Base-by-base conservation (phyloP, 2,888 invertebrate species). In the Sepioteuthis lessoniana region DNA sequence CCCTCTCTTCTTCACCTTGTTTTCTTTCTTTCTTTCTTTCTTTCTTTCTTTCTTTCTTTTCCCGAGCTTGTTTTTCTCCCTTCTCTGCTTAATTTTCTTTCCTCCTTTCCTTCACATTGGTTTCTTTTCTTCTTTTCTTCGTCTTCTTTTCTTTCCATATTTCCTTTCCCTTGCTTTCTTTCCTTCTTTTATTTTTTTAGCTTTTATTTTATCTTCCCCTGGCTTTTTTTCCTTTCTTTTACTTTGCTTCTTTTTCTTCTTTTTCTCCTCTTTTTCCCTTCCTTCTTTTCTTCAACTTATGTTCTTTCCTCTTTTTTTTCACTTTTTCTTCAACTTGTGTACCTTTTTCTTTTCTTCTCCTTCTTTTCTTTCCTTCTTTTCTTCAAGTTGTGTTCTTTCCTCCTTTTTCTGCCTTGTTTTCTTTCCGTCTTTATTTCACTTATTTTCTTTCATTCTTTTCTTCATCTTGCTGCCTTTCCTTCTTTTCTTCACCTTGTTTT, bases 261-360 rank as follows among this genome's bases (percentile, higher is more conserved):
- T 8, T 25, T 60, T 60, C 5, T 25, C 7, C 3, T 60, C 1
- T 8, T 76, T 13, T 1, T 76, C 4, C 10, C 0, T 76, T 19
- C n/a, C n/a, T 8, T 31, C 8, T 19, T 76, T n/a, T 7, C 19
- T n/a, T 19, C n/a, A 0, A 0, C n/a, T 4, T n/a, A n/a, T n/a
- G 7, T 76, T n/a, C n/a, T n/a, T 76, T n/a, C 8, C 7, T n/a
- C n/a, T n/a, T n/a, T n/a, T 31, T 13, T 31, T n/a, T 1, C n/a
- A 8, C 7, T n/a, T 5, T 13, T n/a, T 31, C 8, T 31, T 31
- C n/a, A 4, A 28, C 5, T 60, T 5, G 4, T 31, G 5, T 13
- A 2, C 4, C 31, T 31, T 31, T 60, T 60, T 31, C 31, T 7
- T 60, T 60, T 31, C 5, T 31, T 8, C 31, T 31, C 10, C n/a